Conservation (phyloP, 1,140 invertebrate species). For the Lasaia peninsularis region DNA sequence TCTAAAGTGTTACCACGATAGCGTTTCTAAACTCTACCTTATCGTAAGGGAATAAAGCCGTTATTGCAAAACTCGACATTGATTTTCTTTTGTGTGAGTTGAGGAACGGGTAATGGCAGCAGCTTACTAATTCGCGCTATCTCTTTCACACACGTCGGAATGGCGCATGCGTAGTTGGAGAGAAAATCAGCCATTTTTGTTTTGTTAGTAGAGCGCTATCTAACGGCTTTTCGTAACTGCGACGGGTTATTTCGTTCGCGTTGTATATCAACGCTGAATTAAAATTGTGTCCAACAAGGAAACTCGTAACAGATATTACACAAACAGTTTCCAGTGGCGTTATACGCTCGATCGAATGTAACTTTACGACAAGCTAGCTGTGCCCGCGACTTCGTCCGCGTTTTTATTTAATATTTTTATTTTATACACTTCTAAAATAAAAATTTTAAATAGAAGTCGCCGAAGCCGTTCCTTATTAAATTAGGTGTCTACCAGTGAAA, state of each 20-base stretch:
- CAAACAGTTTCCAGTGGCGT: too few relatives aligned
- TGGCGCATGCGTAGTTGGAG: neutral
- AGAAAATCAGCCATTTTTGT: neutral
- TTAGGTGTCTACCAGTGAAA: too few relatives aligned
- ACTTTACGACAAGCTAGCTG: too few relatives aligned
- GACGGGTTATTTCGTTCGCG: neutral
- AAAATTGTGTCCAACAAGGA: too few relatives aligned
- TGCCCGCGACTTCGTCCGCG: too few relatives aligned
- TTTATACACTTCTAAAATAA: too few relatives aligned
- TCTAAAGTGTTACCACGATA: neutral
- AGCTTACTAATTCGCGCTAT: neutral
- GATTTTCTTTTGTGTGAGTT: neutral
- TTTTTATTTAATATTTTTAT: too few relatives aligned
- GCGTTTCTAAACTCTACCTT: neutral
- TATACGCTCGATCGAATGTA: too few relatives aligned
- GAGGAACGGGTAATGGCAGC: neutral
- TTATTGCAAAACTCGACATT: neutral
- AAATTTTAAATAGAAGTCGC: too few relatives aligned
- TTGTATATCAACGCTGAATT: neutral
- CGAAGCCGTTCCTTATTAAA: too few relatives aligned
- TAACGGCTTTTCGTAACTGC: neutral
- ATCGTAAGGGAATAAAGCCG: neutral
- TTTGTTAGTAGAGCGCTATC: neutral
- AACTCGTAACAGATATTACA: too few relatives aligned
- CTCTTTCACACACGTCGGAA: neutral